Evolutionary conservation across 2,113 vertebrate species (phyloP).

Genomic region (Pagrus major): DNA sequence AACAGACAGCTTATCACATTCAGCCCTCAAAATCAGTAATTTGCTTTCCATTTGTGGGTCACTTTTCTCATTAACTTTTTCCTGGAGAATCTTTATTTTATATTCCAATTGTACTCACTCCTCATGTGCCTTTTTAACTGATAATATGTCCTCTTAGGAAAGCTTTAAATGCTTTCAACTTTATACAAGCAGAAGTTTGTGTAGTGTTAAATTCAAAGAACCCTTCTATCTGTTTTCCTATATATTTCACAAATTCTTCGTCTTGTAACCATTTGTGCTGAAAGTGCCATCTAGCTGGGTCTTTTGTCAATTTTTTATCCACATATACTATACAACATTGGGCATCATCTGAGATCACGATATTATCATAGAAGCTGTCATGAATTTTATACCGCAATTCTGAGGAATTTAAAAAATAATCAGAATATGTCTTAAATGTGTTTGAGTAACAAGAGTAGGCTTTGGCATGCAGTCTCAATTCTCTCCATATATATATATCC

Average conservation of each 20-base stretch:
- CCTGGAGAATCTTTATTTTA: constrained; percentile 2
- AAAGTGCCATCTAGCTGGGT: constrained; percentile 1
- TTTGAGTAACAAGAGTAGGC: neutral
- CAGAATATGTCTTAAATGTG: neutral
- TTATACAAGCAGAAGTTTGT: constrained; percentile 7
- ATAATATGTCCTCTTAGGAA: constrained; percentile 19
- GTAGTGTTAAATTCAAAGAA: neutral
- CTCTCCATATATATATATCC: neutral
- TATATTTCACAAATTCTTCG: constrained; percentile 13
- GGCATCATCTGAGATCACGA: constrained; percentile 15
- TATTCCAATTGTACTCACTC: neutral
- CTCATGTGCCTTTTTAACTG: neutral
- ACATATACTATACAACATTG: neutral
- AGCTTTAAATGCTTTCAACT: neutral
- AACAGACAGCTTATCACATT: too few relatives aligned
- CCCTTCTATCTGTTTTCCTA: constrained; percentile 4
- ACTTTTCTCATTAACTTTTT: neutral
- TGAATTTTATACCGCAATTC: neutral
- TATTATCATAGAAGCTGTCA: neutral
- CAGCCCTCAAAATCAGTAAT: too few relatives aligned
- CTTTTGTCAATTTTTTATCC: neutral
- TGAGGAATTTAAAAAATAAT: constrained; percentile 10
- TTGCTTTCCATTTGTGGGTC: neutral
- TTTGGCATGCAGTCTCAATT: neutral
- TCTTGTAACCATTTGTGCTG: constrained; percentile 34